Conservation (phyloP, 2,113 vertebrate species). For the Microcebus tavaratra region DNA sequence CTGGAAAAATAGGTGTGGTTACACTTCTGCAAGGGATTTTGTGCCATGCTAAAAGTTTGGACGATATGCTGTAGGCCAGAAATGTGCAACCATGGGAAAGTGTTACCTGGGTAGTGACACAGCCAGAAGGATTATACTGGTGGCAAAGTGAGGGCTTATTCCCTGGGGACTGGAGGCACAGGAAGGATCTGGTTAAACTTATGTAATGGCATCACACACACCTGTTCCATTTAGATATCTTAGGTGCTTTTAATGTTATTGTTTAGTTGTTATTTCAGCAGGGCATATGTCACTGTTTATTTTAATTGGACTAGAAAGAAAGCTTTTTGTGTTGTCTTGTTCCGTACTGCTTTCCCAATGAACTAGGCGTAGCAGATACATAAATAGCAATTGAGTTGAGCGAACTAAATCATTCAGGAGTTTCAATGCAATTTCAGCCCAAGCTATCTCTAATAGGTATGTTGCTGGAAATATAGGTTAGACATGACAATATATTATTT, state of each 20-base stretch:
- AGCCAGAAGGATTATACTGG: not conserved
- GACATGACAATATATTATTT: not conserved
- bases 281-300: conserved; percentile 15
- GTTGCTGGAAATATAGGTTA: conserved; percentile 33
- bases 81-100: not conserved
- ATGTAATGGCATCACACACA: not conserved
- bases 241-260: not conserved
- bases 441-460: not conserved
- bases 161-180: not conserved
- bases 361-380: not conserved
- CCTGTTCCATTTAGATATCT: not conserved
- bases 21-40: not conserved
- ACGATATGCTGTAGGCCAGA: not conserved
- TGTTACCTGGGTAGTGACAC: not conserved
- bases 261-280: not conserved
- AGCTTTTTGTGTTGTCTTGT: conserved; percentile 22
- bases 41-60: not conserved
- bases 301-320: conserved; percentile 49
- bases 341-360: conserved; percentile 13
- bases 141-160: not conserved
- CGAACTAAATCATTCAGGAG: conserved; percentile 16
- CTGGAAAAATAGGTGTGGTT: not conserved
- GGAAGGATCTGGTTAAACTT: not conserved
- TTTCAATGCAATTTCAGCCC: conserved; percentile 44
- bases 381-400: conserved; percentile 28